Base-by-base conservation (phyloP, 2,797 vertebrate genomes). In the Danio kyathit region DNA sequence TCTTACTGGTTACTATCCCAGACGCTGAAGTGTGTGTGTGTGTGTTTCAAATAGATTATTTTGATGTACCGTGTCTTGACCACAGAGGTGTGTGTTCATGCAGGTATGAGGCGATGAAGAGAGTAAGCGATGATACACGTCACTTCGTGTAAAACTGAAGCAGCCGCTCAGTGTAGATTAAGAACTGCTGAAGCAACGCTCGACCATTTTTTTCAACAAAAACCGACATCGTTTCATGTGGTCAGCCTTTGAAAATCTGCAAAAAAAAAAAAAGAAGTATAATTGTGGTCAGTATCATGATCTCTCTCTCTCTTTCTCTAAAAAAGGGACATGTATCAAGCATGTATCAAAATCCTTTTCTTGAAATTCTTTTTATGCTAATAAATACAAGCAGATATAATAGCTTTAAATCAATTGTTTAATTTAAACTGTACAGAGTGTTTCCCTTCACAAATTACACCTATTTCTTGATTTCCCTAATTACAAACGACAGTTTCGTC, bases 61-160 rank as follows among this genome's bases (percentile, higher is more conserved):
- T 29, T 29, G 29, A 29, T 3, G 29, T 29, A 29, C 29, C 29
- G 29, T 29, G 29, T 29, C 29, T 29, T 29, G 1, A 29, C 29
- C 29, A 29, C 29, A 29, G 29, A 29, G 29, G 29, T 29, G 29
- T 29, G 29, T 29, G 29, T 29, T 29, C 3, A 29, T 29, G 29
- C 29, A 29, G 29, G 29, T 29, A 29, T 29, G 3, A 29, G 29
- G 29, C 1, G 29, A 29, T 29, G 3, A 29, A 57, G 52, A 72
- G 12, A 73, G 40, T 7, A 2, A 66, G 1, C 52, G 21, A 57
- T 43, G n/a, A 57, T 13, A 2, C 1, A 5, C 5, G 44, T 56
- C 2, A 73, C 44, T 73, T 73, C 40, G 70, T 73, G 70, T 19
- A 72, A 72, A 9, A 10, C 5, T 14, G 12, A 73, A 73, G 41